Percentiles rank a stretch among this genome's conserved stretches.
phyloP scores from a whole-genome alignment of 2,113 vertebrate species.

The Sinosuthora webbiana region DNA sequence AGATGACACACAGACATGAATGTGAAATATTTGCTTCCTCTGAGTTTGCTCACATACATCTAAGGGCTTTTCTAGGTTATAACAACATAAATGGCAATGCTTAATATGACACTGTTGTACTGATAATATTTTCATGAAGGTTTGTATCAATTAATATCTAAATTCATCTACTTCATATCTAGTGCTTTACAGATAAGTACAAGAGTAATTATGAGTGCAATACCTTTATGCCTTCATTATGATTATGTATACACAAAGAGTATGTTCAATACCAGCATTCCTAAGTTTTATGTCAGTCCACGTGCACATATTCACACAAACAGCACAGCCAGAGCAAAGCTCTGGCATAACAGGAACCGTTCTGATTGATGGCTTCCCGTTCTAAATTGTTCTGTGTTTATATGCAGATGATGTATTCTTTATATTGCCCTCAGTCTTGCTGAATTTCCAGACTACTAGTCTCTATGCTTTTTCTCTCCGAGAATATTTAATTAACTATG shows the following conservation, averaged over 20 bases:
- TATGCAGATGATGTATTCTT: not conserved
- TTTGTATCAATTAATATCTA: not conserved
- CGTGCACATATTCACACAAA: fast-evolving
- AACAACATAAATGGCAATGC: not conserved
- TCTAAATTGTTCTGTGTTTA: not conserved
- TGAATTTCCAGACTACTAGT: not conserved
- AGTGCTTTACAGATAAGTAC: not conserved
- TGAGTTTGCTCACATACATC: not conserved
- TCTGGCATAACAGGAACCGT: not conserved
- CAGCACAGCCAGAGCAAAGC: not conserved
- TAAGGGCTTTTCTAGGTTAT: constrained; percentile 7
- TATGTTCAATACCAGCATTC: not conserved
- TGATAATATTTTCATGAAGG: not conserved
- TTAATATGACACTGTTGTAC: not conserved
- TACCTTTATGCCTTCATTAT: not conserved
- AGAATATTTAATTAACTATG: not conserved
- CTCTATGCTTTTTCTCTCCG: not conserved
- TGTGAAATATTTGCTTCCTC: constrained; percentile 8
- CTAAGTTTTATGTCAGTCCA: not conserved
- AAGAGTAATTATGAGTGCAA: not conserved
- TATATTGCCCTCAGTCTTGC: not conserved
- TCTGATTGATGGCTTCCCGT: not conserved
- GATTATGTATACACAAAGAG: not conserved
- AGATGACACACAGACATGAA: not conserved
- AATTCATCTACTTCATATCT: not conserved